phyloP scores from a whole-genome alignment of 1,140 invertebrate genomes.

The Drosophila miranda region DNA sequence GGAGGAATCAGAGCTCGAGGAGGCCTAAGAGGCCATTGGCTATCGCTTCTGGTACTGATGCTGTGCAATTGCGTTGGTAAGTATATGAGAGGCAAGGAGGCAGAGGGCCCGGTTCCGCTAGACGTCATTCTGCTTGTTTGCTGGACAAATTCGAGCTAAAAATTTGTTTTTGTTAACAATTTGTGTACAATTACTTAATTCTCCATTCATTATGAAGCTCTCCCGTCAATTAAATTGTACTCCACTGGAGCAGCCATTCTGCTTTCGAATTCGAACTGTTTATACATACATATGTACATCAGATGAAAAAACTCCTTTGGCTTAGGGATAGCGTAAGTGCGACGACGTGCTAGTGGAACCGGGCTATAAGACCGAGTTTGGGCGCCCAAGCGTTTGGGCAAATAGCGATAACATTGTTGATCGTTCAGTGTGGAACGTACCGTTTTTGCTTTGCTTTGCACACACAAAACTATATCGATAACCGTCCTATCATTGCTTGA shows the following conservation, averaged over 20 bases:
- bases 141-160: no score
- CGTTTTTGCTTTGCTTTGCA: conserved; percentile 20
- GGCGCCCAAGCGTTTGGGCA: conserved; percentile 37
- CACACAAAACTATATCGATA: conserved; percentile 22
- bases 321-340: no score
- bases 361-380: conserved; percentile 5
- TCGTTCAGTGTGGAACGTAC: not conserved
- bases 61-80: conserved; percentile 78
- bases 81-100: conserved; percentile 10
- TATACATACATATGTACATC: no score
- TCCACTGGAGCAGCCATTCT: no score
- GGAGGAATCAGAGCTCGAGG: not conserved
- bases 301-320: no score
- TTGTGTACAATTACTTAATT: no score
- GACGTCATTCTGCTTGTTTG: no score
- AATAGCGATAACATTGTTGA: conserved; percentile 23
- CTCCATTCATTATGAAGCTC: not conserved
- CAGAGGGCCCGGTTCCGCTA: no score
- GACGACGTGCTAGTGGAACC: no score
- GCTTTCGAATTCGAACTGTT: no score
- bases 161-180: no score
- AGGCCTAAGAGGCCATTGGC: conserved; percentile 39
- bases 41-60: conserved; percentile 54
- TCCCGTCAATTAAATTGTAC: no score
- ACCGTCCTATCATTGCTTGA: conserved; percentile 26